A percentile compares a stretch with the other conserved stretches of the same genome.
These are phyloP conservation scores for Prosopocoilus inquinatus DNA, from an alignment of 2,888 invertebrate genomes.

Conservation along the genomic window DNA sequence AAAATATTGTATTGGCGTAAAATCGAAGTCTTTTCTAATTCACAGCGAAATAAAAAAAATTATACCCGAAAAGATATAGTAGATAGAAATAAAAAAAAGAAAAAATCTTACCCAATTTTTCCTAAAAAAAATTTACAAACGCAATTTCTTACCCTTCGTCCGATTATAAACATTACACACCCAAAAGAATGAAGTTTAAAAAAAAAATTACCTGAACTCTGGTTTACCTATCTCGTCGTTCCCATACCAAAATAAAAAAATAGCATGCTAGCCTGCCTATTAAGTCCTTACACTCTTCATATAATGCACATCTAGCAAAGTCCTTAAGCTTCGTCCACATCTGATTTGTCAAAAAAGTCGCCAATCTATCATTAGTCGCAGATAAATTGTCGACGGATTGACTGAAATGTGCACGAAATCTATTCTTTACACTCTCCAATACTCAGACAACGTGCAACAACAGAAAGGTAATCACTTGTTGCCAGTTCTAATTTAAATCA, in stretches of 20 bases:
- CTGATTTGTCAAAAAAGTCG: too few relatives aligned
- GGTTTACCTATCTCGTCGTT: background rate
- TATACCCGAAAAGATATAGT: conserved; percentile 13
- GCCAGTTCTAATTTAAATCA: conserved; percentile 33
- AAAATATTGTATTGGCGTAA: too few relatives aligned
- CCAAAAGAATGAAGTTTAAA: conserved; percentile 13
- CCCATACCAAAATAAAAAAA: background rate
- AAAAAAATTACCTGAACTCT: background rate
- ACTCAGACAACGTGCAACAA: background rate
- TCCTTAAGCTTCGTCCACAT: too few relatives aligned
- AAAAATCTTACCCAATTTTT: conserved; percentile 21
- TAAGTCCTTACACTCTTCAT: background rate
- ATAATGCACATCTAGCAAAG: background rate
- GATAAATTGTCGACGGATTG: too few relatives aligned
- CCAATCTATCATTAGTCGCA: too few relatives aligned
- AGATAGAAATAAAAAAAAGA: conserved; percentile 21
- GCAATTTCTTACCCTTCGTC: too few relatives aligned
- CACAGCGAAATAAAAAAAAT: too few relatives aligned
- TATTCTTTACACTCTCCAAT: background rate
- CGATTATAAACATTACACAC: conserved; percentile 27
- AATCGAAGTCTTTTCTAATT: too few relatives aligned
- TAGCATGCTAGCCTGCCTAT: background rate
- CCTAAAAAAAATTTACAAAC: conserved; percentile 14
- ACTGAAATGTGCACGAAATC: too few relatives aligned
- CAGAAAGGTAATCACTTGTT: conserved; percentile 16